phyloP scores from a whole-genome alignment of 2,797 vertebrate species.

The Muscicapa striata region DNA sequence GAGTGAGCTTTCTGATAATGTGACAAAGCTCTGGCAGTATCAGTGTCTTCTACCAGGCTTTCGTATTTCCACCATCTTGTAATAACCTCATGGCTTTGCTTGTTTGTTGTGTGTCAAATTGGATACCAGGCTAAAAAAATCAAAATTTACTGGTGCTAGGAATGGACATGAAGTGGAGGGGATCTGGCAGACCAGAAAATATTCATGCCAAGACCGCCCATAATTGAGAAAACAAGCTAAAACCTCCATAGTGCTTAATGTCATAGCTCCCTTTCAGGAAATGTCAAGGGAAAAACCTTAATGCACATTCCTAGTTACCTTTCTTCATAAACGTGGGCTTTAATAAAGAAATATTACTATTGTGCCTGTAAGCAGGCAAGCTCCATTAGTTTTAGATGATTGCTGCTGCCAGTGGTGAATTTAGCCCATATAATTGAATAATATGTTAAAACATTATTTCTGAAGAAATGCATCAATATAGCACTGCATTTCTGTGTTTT shows the following conservation, averaged over 20 bases:
- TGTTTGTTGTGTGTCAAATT: neutral
- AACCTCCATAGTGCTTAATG: neutral
- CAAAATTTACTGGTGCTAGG: neutral
- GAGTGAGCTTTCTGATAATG: neutral
- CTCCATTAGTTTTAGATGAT: neutral
- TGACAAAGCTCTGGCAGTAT: neutral
- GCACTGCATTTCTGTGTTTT: neutral
- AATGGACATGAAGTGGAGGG: neutral
- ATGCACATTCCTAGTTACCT: neutral
- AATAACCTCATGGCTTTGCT: neutral
- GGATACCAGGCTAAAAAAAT: neutral
- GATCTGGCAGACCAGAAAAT: neutral
- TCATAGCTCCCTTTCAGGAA: neutral
- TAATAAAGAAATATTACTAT: neutral
- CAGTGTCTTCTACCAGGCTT: neutral
- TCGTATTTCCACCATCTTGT: neutral
- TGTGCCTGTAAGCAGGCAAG: neutral
- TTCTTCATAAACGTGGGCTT: neutral
- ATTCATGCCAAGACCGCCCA: neutral
- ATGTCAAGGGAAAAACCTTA: neutral
- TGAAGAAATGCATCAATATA: neutral
- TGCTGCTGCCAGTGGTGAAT: neutral
- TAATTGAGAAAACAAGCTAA: neutral
- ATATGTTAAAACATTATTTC: neutral
- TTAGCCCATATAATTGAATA: neutral